Base-by-base conservation (phyloP, 2,797 vertebrate species). In the Silurus lanzhouensis region DNA sequence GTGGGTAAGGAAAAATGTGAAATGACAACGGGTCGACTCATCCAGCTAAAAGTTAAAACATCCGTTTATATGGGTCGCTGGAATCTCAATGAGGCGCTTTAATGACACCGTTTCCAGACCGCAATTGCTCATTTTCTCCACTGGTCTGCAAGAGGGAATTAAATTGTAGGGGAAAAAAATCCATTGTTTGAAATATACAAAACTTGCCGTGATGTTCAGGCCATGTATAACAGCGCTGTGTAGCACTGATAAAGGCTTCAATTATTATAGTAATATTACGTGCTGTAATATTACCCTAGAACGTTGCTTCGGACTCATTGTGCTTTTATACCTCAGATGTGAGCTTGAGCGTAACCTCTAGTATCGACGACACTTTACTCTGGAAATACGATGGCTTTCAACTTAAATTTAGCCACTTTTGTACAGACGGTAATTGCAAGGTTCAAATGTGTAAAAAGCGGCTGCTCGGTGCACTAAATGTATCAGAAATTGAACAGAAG, bases 1-100 rank as follows among this genome's bases (percentile, higher is more conserved):
- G 60, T 70, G 58, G 68, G 13, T 15, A 2, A 44, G 15, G n/a
- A 48, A 22, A 52, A 52, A 66, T 46, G 13, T 79, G 25, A 81
- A 58, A 83, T 55, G 7, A 72, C 46, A 68, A 57, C 38, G 12
- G 74, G 52, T 68, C 7, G 38, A 20, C 31, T 79, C 63, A 57
- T 83, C 55, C 79, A 83, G 58, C n/a, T 14, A 48, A 84, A 84
- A 60, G 55, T 78, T 64, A 55, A 46, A 72, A 17, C 60, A 67
- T 86, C 85, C 27, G 61, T 83, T 78, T 72, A 68, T 86, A 88
- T 74, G 84, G 85, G 82, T 89, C 60, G 48, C 81, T 85, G 67
- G 81, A 85, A 88, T 78, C 75, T 67, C 22, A 57, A 78, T 88
- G 66, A 86, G 83, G 44, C 48, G 83, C 71, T 77, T 83, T 89